A percentile compares a stretch with the other conserved stretches of the same genome.
Evolutionary conservation across 1,140 invertebrate genomes (phyloP).

Genomic region (silkworm (Bombyx mori)): DNA sequence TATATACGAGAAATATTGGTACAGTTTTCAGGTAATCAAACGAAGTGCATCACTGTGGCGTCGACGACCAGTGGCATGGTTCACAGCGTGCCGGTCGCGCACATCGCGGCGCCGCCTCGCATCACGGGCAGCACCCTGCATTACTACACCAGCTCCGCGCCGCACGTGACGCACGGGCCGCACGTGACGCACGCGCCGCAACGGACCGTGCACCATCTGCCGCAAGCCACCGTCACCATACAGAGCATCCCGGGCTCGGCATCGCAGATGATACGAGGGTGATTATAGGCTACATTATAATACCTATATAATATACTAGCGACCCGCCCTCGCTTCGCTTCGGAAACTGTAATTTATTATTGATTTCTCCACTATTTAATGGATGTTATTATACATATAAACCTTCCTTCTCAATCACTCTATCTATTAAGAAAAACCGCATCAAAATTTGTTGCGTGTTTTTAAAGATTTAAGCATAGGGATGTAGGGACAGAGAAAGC

Average conservation of each 20-base stretch:
- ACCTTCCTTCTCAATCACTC: too few relatives aligned
- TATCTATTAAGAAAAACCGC: too few relatives aligned
- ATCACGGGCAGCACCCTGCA: conserved; percentile 53
- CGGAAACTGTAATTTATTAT: too few relatives aligned
- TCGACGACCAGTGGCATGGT: conserved; percentile 60
- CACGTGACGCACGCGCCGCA: conserved; percentile 24
- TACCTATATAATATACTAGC: background rate
- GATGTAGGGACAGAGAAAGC: too few relatives aligned
- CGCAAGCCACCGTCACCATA: conserved; percentile 54
- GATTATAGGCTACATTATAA: conserved; percentile 8
- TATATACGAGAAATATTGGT: background rate
- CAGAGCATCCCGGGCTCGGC: conserved; percentile 50
- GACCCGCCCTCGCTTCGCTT: too few relatives aligned
- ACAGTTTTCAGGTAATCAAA: conserved; percentile 45
- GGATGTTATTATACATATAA: too few relatives aligned
- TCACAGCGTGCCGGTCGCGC: conserved; percentile 55
- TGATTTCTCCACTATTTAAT: too few relatives aligned
- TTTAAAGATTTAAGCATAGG: too few relatives aligned
- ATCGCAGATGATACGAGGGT: conserved; percentile 57
- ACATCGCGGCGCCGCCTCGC: conserved; percentile 39
- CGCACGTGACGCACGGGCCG: conserved; percentile 14
- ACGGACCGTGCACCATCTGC: conserved; percentile 39
- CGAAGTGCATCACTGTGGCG: conserved; percentile 58
- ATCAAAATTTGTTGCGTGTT: too few relatives aligned
- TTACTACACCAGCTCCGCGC: conserved; percentile 39